Evolutionary conservation across 1,140 invertebrate genomes (phyloP).

Genomic region (Doryteuthis pealeii): DNA sequence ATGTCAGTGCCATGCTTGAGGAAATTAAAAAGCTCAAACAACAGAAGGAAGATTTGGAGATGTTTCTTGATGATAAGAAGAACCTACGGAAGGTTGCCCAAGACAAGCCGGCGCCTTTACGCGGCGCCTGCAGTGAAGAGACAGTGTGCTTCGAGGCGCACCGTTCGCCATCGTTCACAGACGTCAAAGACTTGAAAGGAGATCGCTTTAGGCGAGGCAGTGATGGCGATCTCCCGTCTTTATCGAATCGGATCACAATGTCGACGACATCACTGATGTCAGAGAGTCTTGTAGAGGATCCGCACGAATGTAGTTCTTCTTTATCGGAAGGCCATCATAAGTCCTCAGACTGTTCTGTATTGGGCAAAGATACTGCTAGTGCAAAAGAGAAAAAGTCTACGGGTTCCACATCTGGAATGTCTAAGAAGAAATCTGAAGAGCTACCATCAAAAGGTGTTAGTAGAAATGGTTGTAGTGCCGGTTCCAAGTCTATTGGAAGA

Average conservation of each 20-base stretch:
- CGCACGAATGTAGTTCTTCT: no score
- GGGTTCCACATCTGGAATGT: background rate
- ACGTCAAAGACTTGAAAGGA: background rate
- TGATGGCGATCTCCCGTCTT: conserved; percentile 25
- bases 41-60: conserved; percentile 43
- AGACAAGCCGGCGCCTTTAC: conserved; percentile 34
- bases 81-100: conserved; percentile 37
- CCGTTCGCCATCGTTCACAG: background rate
- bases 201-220: conserved; percentile 24
- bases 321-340: background rate
- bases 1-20: background rate
- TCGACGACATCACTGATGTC: background rate
- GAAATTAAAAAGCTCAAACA: conserved; percentile 35
- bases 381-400: background rate
- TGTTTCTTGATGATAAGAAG: conserved; percentile 49
- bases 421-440: background rate
- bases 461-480: background rate
- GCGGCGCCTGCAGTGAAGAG: conserved; percentile 43
- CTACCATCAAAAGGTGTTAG: no score
- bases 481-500: background rate
- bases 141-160: conserved; percentile 18
- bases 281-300: background rate
- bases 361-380: no score
- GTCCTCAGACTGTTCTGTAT: background rate
- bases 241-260: conserved; percentile 14